phyloP scores from a whole-genome alignment of 2,113 vertebrate genomes.

The Cranoglanis bouderius region DNA sequence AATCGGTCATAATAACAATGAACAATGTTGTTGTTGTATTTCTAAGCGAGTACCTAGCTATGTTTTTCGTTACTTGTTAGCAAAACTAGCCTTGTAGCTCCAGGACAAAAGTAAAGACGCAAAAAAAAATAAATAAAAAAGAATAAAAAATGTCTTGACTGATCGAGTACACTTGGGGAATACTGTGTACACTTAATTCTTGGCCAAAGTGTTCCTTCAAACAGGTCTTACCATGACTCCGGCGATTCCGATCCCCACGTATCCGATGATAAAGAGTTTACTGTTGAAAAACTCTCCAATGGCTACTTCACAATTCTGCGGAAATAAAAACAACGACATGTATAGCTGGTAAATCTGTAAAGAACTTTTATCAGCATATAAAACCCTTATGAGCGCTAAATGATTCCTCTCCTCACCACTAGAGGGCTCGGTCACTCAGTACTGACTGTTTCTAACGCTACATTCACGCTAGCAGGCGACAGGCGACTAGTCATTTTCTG shows the following conservation, averaged over 20 bases:
- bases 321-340: background rate
- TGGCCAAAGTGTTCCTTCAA: background rate
- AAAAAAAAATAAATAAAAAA: background rate
- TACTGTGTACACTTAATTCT: background rate
- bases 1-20: too few species aligned
- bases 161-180: background rate
- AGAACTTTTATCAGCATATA: background rate
- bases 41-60: background rate
- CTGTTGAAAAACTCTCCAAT: constrained; percentile 82
- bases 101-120: background rate
- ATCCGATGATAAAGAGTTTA: constrained; percentile 89
- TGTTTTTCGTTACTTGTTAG: background rate
- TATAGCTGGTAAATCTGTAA: background rate
- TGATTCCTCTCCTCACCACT: background rate
- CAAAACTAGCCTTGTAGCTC: background rate
- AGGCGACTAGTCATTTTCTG: too few species aligned
- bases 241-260: constrained; percentile 90
- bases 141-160: background rate
- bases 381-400: background rate
- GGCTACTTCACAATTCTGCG: constrained; percentile 84
- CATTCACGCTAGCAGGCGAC: too few species aligned
- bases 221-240: constrained; percentile 85
- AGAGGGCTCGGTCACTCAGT: background rate
- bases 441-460: background rate
- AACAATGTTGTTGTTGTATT: background rate